Conservation (phyloP, 2,888 invertebrate species). For the Eutolmus rufibarbis region DNA sequence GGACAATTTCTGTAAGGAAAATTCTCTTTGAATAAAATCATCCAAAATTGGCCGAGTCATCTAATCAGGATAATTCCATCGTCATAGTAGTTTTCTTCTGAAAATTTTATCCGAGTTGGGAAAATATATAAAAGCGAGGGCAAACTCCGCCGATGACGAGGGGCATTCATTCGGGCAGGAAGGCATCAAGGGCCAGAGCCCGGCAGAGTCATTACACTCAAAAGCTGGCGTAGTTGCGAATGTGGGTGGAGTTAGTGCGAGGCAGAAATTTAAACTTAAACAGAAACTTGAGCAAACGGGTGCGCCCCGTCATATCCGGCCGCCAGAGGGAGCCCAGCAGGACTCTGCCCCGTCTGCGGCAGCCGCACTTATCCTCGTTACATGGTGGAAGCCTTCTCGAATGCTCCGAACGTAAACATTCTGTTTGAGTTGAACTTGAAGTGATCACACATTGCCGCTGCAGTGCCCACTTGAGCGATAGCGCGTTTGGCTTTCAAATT, state of each 20-base stretch:
- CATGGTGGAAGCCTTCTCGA: neutral
- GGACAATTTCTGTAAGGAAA: neutral
- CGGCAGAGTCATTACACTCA: neutral
- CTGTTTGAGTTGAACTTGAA: conserved; percentile 38
- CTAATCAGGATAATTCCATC: neutral
- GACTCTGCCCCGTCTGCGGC: neutral
- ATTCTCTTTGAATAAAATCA: neutral
- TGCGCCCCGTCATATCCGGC: neutral
- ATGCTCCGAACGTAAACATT: conserved; percentile 21
- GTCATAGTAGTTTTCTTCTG: neutral
- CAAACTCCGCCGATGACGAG: neutral
- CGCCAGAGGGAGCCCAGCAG: neutral
- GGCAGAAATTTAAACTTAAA: conserved; percentile 14
- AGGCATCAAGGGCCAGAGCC: neutral
- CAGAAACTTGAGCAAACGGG: neutral
- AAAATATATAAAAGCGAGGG: neutral
- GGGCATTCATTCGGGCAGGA: neutral
- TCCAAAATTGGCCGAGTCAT: neutral
- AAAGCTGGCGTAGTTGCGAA: neutral
- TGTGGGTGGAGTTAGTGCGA: neutral
- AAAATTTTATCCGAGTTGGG: neutral
- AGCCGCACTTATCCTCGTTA: neutral
- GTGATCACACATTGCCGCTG: conserved; percentile 31
- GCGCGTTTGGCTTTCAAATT: conserved; percentile 38
- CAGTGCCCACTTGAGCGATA: conserved; percentile 14